Evolutionary conservation across 2,797 vertebrate genomes (phyloP).

Genomic region (Gambelia wislizenii): DNA sequence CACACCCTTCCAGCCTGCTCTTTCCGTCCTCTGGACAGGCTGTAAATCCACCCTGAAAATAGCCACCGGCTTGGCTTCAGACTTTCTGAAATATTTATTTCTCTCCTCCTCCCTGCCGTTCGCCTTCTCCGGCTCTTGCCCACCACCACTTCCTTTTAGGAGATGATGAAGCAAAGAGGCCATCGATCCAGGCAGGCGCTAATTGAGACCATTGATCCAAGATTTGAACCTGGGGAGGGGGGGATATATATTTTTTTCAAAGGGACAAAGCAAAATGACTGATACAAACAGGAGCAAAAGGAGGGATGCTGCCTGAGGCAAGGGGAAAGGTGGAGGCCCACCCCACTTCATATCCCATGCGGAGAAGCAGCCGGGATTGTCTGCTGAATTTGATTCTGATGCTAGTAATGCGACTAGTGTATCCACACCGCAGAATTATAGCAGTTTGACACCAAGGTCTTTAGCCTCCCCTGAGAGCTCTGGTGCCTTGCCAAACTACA

Average conservation of each 20-base stretch:
- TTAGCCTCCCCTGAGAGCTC: no score
- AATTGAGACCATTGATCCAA: slow-evolving; percentile 64
- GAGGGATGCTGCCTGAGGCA: background rate
- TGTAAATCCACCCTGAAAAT: slow-evolving; percentile 72
- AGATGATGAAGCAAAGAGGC: slow-evolving; percentile 32
- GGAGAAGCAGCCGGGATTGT: no score
- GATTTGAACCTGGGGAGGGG: slow-evolving; percentile 57
- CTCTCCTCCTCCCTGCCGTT: background rate
- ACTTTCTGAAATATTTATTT: slow-evolving; percentile 73
- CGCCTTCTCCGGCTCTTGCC: background rate
- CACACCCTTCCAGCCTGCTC: slow-evolving; percentile 41
- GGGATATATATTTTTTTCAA: no score
- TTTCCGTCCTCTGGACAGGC: slow-evolving; percentile 67
- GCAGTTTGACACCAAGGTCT: no score
- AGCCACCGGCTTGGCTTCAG: slow-evolving; percentile 61
- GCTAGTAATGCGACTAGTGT: no score
- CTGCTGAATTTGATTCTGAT: background rate
- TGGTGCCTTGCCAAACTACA: no score
- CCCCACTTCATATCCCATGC: background rate
- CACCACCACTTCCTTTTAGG: slow-evolving; percentile 11
- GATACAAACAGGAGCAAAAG: no score
- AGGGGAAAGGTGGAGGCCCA: background rate
- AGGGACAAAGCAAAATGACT: background rate
- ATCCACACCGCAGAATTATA: no score
- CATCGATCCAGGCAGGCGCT: slow-evolving; percentile 33